These are phyloP conservation scores for Tolmerus cingulatus DNA, from an alignment of 2,888 invertebrate species.

Conservation along the genomic window DNA sequence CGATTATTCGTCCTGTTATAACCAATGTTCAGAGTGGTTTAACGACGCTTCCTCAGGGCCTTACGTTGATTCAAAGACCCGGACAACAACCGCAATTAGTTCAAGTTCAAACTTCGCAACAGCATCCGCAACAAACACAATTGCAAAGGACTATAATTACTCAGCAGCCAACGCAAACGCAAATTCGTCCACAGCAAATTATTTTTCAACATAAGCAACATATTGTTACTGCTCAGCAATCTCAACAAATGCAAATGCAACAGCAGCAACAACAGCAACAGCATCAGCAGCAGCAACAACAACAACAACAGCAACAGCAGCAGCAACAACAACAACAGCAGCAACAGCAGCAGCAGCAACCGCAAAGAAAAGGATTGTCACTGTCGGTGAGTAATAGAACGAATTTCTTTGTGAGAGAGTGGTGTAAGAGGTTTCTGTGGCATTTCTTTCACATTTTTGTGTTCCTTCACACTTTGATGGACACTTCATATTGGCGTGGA, in stretches of 20 bases:
- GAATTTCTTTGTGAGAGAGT: background rate
- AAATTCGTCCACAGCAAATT: constrained; percentile 53
- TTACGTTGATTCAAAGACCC: constrained; percentile 62
- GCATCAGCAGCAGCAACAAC: constrained; percentile 56
- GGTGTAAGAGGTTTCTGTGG: background rate
- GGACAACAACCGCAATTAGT: constrained; percentile 63
- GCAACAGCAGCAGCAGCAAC: constrained; percentile 47
- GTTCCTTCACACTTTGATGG: too few species aligned
- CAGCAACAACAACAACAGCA: constrained; percentile 50
- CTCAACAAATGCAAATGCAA: constrained; percentile 54
- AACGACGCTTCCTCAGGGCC: constrained; percentile 60
- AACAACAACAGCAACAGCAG: constrained; percentile 58
- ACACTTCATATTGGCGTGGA: too few species aligned
- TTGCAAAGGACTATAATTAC: constrained; percentile 61
- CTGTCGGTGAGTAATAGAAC: constrained; percentile 57
- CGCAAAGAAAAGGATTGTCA: constrained; percentile 60
- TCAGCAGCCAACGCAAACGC: constrained; percentile 50
- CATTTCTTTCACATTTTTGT: background rate
- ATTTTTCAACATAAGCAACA: constrained; percentile 59
- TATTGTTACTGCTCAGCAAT: constrained; percentile 59
- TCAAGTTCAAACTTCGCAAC: constrained; percentile 60
- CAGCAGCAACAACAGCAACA: constrained; percentile 51
- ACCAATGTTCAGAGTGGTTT: constrained; percentile 57
- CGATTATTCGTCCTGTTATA: constrained; percentile 62
- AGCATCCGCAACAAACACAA: constrained; percentile 51